Evolutionary conservation across 2,888 invertebrate genomes (phyloP), one percentile per base, ranked within the genome.

Genomic region (Tinea semifulvella): DNA sequence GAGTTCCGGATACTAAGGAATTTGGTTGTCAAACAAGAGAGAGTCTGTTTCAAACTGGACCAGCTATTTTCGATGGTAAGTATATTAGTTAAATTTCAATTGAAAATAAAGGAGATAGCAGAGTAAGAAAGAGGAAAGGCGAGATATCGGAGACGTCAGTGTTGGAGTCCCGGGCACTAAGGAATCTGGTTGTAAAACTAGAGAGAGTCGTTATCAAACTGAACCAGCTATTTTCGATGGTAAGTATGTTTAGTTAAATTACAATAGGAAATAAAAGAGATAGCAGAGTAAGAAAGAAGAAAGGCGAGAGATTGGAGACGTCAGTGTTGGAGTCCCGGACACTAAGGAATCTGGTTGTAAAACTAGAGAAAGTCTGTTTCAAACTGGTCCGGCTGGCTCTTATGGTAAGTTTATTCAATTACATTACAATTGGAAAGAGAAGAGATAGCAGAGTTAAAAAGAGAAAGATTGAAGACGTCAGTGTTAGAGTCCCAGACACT

Each of bases 21-120:
- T 76, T 75, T 1, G 67, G 74, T 0, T 94, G 93, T 62, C 94
- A 94, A 64, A 94, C 94, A 0, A 84, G 93, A 53, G 93, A 91
- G 63, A 91, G 91, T 57, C 69, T 91, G 22, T 90, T 91, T 59
- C 75, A 79, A 44, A 56, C 67, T 0, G 79, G 74, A 39, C 61
- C 72, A 1, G 63, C 66, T 0, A 76, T 79, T 55, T 77, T 79
- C 44, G 74, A 77, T 53, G 76, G 79, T 70, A 56, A 65, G 65
- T n/a, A n/a, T n/a, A n/a, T n/a, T n/a, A n/a, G n/a, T n/a, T n/a
- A n/a, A n/a, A n/a, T n/a, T n/a, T 45, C 45, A 13, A 45, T 45
- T n/a, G 26, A 28, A 18, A 52, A 68, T 73, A 52, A 68, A 75
- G 44, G 68, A 44, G 72, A 65, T 46, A 71, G 58, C 36, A 56